Base-by-base conservation (phyloP, 35 echinoderm and acorn worm genomes). In the Holothuria glaberrima region DNA sequence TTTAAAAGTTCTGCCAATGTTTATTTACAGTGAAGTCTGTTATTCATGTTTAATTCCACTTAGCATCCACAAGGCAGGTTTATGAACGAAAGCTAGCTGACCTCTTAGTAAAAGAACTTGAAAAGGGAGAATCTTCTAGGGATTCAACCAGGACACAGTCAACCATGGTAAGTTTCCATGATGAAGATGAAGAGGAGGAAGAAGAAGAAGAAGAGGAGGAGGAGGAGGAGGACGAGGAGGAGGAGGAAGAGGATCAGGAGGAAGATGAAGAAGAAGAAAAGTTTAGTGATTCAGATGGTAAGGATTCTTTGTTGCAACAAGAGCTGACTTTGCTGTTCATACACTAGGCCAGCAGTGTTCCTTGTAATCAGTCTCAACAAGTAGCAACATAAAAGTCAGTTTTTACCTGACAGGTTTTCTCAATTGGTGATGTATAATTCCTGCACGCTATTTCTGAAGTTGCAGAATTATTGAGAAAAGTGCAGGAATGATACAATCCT, bases 61-160 rank as follows among this genome's bases (percentile, higher is more conserved):
- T 22, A 82, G 79, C 79, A 24, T 50, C 79, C 20, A 82, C 79
- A 3, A 82, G 79, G 50, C 79, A 38, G 13, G 24, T 82, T 56
- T 82, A 82, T 82, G 79, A 82, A 57, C n/a, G 79, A 16, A 82
- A 82, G 24, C 30, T 82, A 33, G 79, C 79, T 3, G 57, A 82
- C 48, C 46, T 82, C 2, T 59, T 82, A n/a, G 79, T 82, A 17
- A 31, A 38, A 26, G 79, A 82, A 28, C 21, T 58, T 60, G 79
- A 82, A 58, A 48, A 58, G 19, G 79, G 79, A 29, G 30, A 56
- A 28, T 9, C 79, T 2, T 30, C 25, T 24, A 82, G 79, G 9
- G 30, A 56, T 12, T 6, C 79, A 9, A 56, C 16, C 24, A 82
- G 79, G 48, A 30, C 46, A 60, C 41, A 58, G 30, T 58, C 57